Evolutionary conservation across 2,113 vertebrate species (phyloP).

Genomic region (Notothenia coriiceps): DNA sequence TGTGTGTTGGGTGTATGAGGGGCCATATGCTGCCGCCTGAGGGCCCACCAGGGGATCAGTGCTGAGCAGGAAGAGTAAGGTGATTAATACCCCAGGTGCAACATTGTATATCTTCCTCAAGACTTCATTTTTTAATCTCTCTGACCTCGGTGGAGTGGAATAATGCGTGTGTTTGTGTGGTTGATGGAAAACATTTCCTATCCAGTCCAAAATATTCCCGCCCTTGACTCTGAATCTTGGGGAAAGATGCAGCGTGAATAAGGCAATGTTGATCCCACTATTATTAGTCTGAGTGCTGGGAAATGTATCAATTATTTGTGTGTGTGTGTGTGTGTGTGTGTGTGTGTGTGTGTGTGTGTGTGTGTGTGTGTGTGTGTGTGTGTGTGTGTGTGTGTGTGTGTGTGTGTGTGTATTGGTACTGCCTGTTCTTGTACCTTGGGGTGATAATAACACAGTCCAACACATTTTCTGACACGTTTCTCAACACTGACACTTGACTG

Average conservation of each 20-base stretch:
- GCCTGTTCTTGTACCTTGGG: constrained; percentile 48
- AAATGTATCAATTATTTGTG: constrained; percentile 72
- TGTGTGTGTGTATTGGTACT: constrained; percentile 1
- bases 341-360: too few relatives aligned
- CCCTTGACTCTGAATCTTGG: constrained; percentile 4
- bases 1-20: constrained; percentile 61
- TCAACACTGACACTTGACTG: constrained; percentile 34
- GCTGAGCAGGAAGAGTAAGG: constrained; percentile 72
- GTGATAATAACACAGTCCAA: constrained; percentile 62
- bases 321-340: background rate
- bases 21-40: constrained; percentile 74
- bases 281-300: constrained; percentile 64
- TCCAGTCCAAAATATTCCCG: background rate
- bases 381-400: background rate
- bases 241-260: constrained; percentile 30
- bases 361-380: too few relatives aligned
- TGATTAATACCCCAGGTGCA: constrained; percentile 73
- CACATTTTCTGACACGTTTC: constrained; percentile 51
- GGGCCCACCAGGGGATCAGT: constrained; percentile 66
- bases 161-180: constrained; percentile 33
- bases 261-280: constrained; percentile 59
- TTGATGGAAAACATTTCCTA: background rate
- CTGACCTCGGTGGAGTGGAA: constrained; percentile 41
- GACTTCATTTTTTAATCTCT: constrained; percentile 15
- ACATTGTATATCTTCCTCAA: constrained; percentile 20